Conservation (phyloP, 2,797 vertebrate genomes). For the Vultur gryphus region DNA sequence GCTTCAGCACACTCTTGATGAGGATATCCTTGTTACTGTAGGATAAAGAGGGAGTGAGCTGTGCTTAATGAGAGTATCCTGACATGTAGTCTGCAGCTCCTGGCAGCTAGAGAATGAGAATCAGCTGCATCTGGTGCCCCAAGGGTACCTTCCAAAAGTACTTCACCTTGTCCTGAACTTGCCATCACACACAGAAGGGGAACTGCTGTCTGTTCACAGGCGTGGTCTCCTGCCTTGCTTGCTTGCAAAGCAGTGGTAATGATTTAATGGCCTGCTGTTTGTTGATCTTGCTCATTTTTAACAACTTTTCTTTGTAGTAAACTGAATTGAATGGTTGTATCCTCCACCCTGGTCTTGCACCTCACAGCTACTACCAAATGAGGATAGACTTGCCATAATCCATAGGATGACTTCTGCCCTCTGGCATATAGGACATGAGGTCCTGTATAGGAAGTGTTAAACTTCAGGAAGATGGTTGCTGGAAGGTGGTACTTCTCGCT, state of each 20-base stretch:
- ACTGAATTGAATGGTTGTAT: background rate
- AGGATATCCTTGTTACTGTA: background rate
- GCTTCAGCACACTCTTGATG: background rate
- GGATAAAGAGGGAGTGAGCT: background rate
- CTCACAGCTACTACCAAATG: background rate
- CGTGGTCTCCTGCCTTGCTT: background rate
- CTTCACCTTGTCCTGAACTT: background rate
- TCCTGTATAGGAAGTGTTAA: background rate
- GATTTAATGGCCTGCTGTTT: background rate
- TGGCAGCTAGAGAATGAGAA: background rate
- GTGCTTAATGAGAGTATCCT: background rate
- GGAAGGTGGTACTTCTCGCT: background rate
- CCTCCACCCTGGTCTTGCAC: background rate
- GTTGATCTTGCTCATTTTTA: background rate
- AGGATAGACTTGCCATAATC: background rate
- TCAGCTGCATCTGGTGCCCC: background rate
- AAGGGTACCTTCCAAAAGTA: background rate
- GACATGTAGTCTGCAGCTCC: background rate
- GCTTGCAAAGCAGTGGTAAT: background rate
- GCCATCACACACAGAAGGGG: background rate
- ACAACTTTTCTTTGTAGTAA: background rate
- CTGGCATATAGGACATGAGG: background rate
- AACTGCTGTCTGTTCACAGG: background rate
- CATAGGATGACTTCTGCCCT: background rate
- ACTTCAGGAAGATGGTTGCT: background rate